Evolutionary conservation across 2,888 invertebrate species (phyloP).

Genomic region (Schizotus pectinicornis): DNA sequence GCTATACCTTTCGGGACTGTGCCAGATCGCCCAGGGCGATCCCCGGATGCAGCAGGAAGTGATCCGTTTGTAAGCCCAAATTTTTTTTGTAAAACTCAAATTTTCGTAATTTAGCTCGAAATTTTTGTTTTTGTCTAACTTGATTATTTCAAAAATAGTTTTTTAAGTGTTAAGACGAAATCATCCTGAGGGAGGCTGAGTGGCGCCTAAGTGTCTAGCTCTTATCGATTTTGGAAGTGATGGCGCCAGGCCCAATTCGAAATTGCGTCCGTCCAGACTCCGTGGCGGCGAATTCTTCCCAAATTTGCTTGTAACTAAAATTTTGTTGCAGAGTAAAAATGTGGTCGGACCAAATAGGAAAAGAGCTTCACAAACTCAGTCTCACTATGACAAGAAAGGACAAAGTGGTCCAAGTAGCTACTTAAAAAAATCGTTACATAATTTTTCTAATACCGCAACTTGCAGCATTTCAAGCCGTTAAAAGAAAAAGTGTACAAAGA

Average conservation of each 20-base stretch:
- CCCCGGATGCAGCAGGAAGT: not conserved
- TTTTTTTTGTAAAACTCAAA: slow-evolving; percentile 2
- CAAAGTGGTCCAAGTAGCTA: slow-evolving; percentile 73
- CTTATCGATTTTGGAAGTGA: slow-evolving; percentile 27
- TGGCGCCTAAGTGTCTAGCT: slow-evolving; percentile 28
- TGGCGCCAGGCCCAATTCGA: slow-evolving; percentile 32
- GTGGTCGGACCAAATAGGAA: slow-evolving; percentile 80
- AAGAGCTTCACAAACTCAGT: slow-evolving; percentile 76
- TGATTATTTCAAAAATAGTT: not conserved
- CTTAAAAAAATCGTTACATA: slow-evolving; percentile 5
- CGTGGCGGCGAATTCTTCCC: not conserved
- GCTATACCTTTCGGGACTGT: slow-evolving; percentile 3
- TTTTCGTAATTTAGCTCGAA: slow-evolving; percentile 3
- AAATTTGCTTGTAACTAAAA: not conserved
- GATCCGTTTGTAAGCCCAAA: not conserved
- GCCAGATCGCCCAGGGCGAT: not conserved
- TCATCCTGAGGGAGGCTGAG: slow-evolving; percentile 26
- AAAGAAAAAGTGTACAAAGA: slow-evolving; percentile 39
- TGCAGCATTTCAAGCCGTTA: slow-evolving; percentile 45
- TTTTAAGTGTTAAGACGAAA: not conserved
- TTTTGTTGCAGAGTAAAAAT: slow-evolving; percentile 68
- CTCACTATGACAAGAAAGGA: slow-evolving; percentile 78
- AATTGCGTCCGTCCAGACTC: not conserved
- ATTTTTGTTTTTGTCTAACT: not conserved
- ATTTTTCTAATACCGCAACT: slow-evolving; percentile 9